These are phyloP conservation scores for Trissoscelio sp. DNA, from an alignment of 2,888 invertebrate species.

Conservation along the genomic window DNA sequence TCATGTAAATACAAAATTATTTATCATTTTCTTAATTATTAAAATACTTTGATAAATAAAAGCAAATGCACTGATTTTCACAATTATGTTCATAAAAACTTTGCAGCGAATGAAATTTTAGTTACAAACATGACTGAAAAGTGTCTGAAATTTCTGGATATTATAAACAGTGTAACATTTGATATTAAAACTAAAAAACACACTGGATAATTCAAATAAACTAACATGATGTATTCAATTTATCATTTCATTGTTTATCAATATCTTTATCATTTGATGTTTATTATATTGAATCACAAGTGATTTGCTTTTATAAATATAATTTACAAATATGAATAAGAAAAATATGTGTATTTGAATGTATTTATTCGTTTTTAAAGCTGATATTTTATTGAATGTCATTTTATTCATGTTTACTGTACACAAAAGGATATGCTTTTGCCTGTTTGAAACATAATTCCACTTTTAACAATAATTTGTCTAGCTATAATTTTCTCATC, in stretches of 20 bases:
- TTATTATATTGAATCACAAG: conserved; percentile 21
- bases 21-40: too few species aligned
- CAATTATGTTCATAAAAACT: too few species aligned
- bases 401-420: conserved; percentile 10
- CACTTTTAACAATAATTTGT: conserved; percentile 51
- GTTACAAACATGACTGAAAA: too few species aligned
- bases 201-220: too few species aligned
- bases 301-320: conserved; percentile 35
- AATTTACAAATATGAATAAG: conserved; percentile 54
- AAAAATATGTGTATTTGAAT: conserved; percentile 51
- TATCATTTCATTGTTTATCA: neutral
- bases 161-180: too few species aligned
- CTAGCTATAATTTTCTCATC: conserved; percentile 75
- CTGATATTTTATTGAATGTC: conserved; percentile 23
- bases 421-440: conserved; percentile 5
- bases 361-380: conserved; percentile 35
- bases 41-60: too few species aligned
- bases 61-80: too few species aligned
- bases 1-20: too few species aligned
- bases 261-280: conserved; percentile 9
- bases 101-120: too few species aligned
- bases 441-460: conserved; percentile 43
- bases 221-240: too few species aligned
- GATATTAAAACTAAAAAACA: too few species aligned
- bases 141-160: too few species aligned